Percentiles rank a stretch among this genome's conserved stretches.
phyloP scores from a whole-genome alignment of 2,888 invertebrate species.

The Sinelater perroti region DNA sequence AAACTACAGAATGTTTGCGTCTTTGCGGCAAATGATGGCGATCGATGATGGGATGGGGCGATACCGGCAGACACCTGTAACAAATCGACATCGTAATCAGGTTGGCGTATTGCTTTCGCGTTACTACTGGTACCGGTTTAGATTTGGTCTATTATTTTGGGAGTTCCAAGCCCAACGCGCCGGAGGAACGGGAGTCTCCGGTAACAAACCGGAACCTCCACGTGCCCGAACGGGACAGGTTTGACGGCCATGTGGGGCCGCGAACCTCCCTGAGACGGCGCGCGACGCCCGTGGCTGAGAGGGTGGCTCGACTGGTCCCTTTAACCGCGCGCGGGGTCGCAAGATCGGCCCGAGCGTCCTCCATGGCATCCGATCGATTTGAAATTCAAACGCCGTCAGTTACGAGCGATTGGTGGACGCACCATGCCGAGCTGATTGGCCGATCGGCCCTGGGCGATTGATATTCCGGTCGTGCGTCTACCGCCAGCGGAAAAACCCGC shows the following conservation, averaged over 20 bases:
- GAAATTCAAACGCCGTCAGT: constrained; percentile 48
- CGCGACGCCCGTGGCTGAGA: constrained; percentile 42
- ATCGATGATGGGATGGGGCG: constrained; percentile 27
- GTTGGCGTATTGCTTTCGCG: constrained; percentile 43
- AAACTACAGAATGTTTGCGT: constrained; percentile 38
- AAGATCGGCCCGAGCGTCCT: neutral
- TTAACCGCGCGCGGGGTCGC: constrained; percentile 45
- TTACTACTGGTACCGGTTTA: constrained; percentile 53
- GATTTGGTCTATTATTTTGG: constrained; percentile 50
- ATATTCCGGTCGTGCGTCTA: constrained; percentile 46
- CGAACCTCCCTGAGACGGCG: constrained; percentile 37
- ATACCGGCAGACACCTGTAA: constrained; percentile 11
- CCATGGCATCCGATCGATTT: constrained; percentile 35
- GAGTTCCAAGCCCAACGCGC: constrained; percentile 41
- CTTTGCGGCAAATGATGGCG: too few relatives aligned
- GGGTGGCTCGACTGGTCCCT: constrained; percentile 51
- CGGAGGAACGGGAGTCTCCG: constrained; percentile 30
- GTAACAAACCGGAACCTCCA: constrained; percentile 53
- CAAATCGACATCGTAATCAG: constrained; percentile 9
- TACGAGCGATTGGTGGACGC: constrained; percentile 46
- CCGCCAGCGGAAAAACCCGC: too few relatives aligned
- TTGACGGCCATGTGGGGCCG: constrained; percentile 55
- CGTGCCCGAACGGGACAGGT: constrained; percentile 55
- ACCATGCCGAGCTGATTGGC: constrained; percentile 47
- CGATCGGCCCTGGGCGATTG: constrained; percentile 36